Percentiles rank a stretch among this genome's conserved stretches.
These are phyloP conservation scores for Prosapia bicincta DNA, from an alignment of 2,888 invertebrate genomes.

Conservation along the genomic window DNA sequence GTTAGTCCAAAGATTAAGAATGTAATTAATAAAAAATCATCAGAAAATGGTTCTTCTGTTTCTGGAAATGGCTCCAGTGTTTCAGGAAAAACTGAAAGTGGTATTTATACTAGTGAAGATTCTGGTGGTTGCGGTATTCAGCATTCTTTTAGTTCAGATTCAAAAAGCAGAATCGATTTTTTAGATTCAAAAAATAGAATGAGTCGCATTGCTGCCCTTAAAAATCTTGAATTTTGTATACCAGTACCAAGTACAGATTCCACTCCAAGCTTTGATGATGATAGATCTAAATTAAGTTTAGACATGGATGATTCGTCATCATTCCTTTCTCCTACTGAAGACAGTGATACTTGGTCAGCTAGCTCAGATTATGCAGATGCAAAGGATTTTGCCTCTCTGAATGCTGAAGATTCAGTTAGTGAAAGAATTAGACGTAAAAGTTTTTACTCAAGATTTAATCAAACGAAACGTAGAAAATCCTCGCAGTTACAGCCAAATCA, in stretches of 20 bases:
- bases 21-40: background rate
- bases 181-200: constrained; percentile 5
- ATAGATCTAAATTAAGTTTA: constrained; percentile 16
- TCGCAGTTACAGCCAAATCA: constrained; percentile 24
- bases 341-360: constrained; percentile 65
- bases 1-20: constrained; percentile 7
- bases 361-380: constrained; percentile 54
- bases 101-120: background rate
- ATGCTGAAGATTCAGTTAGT: constrained; percentile 63
- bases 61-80: background rate
- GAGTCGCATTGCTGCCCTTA: constrained; percentile 21
- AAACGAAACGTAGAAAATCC: constrained; percentile 59
- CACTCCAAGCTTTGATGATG: constrained; percentile 25
- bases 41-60: background rate
- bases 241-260: constrained; percentile 26
- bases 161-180: background rate
- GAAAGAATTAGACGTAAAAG: constrained; percentile 86
- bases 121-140: background rate
- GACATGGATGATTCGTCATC: constrained; percentile 47
- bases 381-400: constrained; percentile 47
- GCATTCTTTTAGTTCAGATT: background rate
- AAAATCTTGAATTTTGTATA: constrained; percentile 20
- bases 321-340: constrained; percentile 58
- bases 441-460: constrained; percentile 85
- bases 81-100: background rate